Base-by-base conservation (phyloP, 2,113 vertebrate genomes). In the Atrichornis clamosus region DNA sequence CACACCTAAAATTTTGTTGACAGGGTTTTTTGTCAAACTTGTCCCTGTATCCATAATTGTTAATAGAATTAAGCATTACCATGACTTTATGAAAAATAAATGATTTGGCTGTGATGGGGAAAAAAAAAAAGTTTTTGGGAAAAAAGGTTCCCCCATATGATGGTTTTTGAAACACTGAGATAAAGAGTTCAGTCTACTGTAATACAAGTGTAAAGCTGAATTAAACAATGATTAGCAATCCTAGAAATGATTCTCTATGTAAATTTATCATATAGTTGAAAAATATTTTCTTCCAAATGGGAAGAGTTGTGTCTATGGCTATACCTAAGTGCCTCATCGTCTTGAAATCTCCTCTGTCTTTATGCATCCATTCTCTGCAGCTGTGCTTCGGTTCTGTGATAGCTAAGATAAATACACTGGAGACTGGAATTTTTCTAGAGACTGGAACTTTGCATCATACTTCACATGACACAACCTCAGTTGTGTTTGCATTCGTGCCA, bases 231-330 rank as follows among this genome's bases (percentile, higher is more conserved):
- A 79, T 60, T 60, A 82, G 8, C 3, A 67, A 24, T 49, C 12
- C 7, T 50, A 30, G 22, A 52, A 89, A 78, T 33, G 0, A 52
- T 75, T 60, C 4, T 42, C 4, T 64, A 9, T 0, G 0, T 27
- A 86, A 79, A 30, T 72, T 60, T 42, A 18, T 24, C 10, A 24
- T 24, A 5, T 32, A 56, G n/a, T 35, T 82, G 37, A 73, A 44
- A 89, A 10, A 7, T 56, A 32, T 9, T 68, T 79, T 78, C 75
- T 82, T 82, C 32, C 23, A 84, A 58, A 58, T 5, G 49, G 8
- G 32, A 92, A 47, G 14, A 89, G 4, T 20, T 72, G 6, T 1
- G 0, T 6, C 44, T 68, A 4, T 39, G 26, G 3, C 6, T 74
- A 13, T 68, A 64, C 18, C 8, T 60, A 75, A 73, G 23, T 73